These are phyloP conservation scores for Poecilia latipinna DNA, from an alignment of 2,113 vertebrate genomes.

Conservation along the genomic window DNA sequence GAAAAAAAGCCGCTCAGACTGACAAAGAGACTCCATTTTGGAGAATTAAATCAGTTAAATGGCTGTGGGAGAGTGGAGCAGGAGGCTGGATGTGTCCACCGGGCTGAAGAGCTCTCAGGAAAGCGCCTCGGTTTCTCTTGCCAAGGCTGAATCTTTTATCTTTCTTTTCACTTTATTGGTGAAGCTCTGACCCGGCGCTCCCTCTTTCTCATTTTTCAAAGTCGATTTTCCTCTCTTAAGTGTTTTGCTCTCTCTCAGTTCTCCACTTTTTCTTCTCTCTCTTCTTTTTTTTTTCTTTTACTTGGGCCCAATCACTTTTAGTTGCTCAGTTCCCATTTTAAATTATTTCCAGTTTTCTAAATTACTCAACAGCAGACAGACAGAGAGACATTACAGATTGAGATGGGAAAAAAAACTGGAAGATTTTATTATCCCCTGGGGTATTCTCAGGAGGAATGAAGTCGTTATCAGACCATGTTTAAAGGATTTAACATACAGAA, in stretches of 20 bases:
- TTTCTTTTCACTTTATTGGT: slow-evolving; percentile 48
- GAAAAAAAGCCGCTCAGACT: slow-evolving; percentile 35
- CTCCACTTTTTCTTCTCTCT: slow-evolving; percentile 33
- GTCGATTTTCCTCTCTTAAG: slow-evolving; percentile 68
- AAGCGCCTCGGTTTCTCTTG: slow-evolving; percentile 53
- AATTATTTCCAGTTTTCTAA: slow-evolving; percentile 36
- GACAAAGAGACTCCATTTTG: slow-evolving; percentile 72
- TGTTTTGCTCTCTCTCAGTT: slow-evolving; percentile 50
- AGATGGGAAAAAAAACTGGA: slow-evolving; percentile 9
- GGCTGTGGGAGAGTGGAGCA: slow-evolving; percentile 52
- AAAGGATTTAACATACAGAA: not conserved
- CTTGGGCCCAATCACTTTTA: slow-evolving; percentile 50
- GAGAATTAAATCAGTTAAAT: slow-evolving; percentile 73
- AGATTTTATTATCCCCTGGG: not conserved
- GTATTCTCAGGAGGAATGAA: slow-evolving; percentile 1
- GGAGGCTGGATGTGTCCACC: slow-evolving; percentile 52
- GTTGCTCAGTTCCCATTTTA: slow-evolving; percentile 31
- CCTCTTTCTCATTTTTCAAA: slow-evolving; percentile 64
- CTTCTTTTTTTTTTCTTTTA: slow-evolving; percentile 4
- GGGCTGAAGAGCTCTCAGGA: slow-evolving; percentile 65
- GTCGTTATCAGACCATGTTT: slow-evolving; percentile 20
- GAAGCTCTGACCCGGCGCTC: slow-evolving; percentile 56
- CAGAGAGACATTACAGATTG: slow-evolving; percentile 1
- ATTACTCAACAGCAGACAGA: slow-evolving; percentile 8
- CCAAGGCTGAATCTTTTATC: slow-evolving; percentile 55